phyloP scores from a whole-genome alignment of 2,797 vertebrate species.

The Lepilemur septentrionalis region DNA sequence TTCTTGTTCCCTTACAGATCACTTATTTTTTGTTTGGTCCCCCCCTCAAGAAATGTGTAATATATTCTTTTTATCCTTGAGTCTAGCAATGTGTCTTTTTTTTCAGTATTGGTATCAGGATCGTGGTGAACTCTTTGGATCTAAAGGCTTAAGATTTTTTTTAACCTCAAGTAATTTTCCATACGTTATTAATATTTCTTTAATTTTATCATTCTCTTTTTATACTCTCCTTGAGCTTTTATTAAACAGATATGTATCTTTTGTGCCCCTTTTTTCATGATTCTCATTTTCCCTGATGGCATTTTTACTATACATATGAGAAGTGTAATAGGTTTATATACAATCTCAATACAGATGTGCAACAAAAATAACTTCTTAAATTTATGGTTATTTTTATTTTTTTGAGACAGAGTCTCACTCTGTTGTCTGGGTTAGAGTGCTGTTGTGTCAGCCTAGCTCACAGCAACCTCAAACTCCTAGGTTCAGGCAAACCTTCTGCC shows the following conservation, averaged over 20 bases:
- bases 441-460: no score
- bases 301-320: neutral
- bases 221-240: neutral
- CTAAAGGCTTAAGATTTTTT: neutral
- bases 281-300: neutral
- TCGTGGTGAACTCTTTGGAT: neutral
- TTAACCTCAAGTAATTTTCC: neutral
- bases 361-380: constrained; percentile 33
- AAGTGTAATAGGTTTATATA: neutral
- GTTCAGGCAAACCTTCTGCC: no score
- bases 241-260: neutral
- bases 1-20: neutral
- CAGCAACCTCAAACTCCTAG: no score
- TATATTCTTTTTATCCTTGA: neutral
- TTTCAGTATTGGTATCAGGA: neutral
- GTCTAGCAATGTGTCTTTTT: neutral
- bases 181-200: neutral
- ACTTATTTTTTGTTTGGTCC: neutral
- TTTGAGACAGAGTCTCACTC: no score
- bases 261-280: neutral
- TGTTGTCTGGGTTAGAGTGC: no score
- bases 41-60: neutral
- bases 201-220: neutral
- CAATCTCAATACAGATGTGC: neutral
- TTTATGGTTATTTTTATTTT: neutral